These are phyloP conservation scores for sheep (Ovis aries) DNA, from an alignment of 2,113 vertebrate species.

Conservation along the genomic window DNA sequence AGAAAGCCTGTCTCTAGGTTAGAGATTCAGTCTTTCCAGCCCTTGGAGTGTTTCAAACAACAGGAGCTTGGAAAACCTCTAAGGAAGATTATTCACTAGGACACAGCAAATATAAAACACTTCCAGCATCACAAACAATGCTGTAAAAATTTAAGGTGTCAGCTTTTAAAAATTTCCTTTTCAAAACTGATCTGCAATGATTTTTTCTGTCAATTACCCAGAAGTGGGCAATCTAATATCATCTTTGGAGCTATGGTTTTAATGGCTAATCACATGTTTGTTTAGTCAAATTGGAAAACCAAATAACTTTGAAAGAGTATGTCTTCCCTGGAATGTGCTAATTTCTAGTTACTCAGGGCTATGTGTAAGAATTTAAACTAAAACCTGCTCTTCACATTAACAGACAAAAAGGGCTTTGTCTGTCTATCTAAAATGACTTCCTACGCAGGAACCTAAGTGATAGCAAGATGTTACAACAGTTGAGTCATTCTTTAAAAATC, in stretches of 20 bases:
- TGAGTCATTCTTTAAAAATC: conserved; percentile 63
- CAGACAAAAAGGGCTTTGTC: conserved; percentile 46
- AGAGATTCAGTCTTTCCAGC: background rate
- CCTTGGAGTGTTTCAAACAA: background rate
- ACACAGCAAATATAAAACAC: background rate
- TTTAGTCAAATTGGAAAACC: background rate
- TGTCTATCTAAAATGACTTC: conserved; percentile 54
- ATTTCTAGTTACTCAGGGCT: conserved; percentile 33
- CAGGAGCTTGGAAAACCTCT: background rate
- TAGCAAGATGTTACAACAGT: conserved; percentile 54
- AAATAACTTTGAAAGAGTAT: conserved; percentile 19
- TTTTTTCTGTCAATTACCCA: conserved; percentile 12
- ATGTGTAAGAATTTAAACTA: conserved; percentile 20
- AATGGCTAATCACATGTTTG: background rate
- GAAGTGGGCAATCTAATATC: conserved; percentile 16
- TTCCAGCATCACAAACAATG: background rate
- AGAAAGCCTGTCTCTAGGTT: background rate
- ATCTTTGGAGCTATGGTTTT: background rate
- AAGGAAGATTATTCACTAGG: background rate
- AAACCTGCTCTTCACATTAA: conserved; percentile 46
- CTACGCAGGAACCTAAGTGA: conserved; percentile 54
- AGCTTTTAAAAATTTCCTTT: background rate
- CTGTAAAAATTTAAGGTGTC: background rate
- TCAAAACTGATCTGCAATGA: background rate
- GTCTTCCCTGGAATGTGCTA: background rate